Percentiles rank a stretch among this genome's conserved stretches.
phyloP scores from a whole-genome alignment of 2,797 vertebrate genomes.

The Poecile montanus region DNA sequence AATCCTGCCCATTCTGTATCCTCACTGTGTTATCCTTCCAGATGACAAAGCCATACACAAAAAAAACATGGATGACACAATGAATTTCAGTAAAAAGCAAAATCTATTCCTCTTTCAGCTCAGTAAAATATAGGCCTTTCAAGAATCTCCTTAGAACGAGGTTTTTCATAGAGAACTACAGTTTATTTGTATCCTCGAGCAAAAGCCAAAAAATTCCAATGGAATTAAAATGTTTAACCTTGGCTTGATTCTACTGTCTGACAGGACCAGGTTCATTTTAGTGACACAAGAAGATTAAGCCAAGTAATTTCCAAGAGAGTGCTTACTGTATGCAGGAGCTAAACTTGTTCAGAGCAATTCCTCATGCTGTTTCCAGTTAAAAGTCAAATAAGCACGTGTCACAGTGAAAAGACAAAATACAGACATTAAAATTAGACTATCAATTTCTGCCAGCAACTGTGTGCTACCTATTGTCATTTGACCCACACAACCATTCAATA shows the following conservation, averaged over 20 bases:
- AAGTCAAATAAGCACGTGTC: constrained; percentile 16
- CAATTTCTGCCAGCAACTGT: not conserved
- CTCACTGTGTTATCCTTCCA: not conserved
- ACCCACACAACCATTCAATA: not conserved
- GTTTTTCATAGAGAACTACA: not conserved
- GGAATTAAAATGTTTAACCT: constrained; percentile 20
- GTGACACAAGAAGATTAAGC: not conserved
- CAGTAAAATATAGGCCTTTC: not conserved
- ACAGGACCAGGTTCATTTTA: constrained; percentile 20
- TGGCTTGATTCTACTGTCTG: not conserved
- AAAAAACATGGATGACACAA: not conserved
- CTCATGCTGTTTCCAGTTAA: not conserved
- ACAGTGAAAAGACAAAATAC: not conserved
- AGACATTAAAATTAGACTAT: not conserved
- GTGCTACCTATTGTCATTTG: not conserved
- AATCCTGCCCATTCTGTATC: not conserved
- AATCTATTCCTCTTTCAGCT: not conserved
- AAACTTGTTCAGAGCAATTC: not conserved
- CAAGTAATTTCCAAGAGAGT: constrained; percentile 11
- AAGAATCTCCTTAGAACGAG: not conserved
- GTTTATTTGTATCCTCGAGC: not conserved
- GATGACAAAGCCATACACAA: not conserved
- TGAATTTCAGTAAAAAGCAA: not conserved
- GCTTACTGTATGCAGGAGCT: not conserved
- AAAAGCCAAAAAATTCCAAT: not conserved